Conservation (phyloP, 2,113 vertebrate genomes). For the Gallinago undulata region DNA sequence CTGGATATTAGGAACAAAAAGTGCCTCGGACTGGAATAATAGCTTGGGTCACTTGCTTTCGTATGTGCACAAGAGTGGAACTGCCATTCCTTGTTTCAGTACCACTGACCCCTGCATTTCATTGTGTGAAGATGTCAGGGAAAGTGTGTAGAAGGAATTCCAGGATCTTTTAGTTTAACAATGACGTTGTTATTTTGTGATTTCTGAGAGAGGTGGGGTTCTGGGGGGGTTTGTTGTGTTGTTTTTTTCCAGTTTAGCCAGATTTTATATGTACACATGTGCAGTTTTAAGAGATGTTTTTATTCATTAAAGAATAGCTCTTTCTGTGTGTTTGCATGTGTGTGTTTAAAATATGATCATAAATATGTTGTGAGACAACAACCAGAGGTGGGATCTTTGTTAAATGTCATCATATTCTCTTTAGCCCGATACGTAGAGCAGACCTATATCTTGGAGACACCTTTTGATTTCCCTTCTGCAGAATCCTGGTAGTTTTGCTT, state of each 20-base stretch:
- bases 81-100: slow-evolving; percentile 86
- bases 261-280: neutral
- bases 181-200: slow-evolving; percentile 79
- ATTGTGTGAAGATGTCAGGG: slow-evolving; percentile 86
- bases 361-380: neutral
- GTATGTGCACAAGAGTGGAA: slow-evolving; percentile 80
- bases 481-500: neutral
- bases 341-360: neutral
- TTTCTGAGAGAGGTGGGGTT: slow-evolving; percentile 36
- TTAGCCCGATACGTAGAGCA: neutral
- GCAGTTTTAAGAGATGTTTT: neutral
- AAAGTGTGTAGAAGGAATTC: slow-evolving; percentile 85
- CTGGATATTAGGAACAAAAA: slow-evolving; percentile 90
- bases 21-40: slow-evolving; percentile 82
- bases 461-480: neutral
- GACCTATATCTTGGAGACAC: neutral
- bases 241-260: slow-evolving; percentile 32
- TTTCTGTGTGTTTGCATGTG: neutral
- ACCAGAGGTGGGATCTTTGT: neutral
- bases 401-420: neutral
- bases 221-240: neutral
- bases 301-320: neutral
- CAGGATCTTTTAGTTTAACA: slow-evolving; percentile 66
- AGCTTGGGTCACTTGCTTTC: slow-evolving; percentile 85
- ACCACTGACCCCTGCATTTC: slow-evolving; percentile 89